Evolutionary conservation across 2,113 vertebrate species (phyloP).

Genomic region (Megaptera novaeangliae): DNA sequence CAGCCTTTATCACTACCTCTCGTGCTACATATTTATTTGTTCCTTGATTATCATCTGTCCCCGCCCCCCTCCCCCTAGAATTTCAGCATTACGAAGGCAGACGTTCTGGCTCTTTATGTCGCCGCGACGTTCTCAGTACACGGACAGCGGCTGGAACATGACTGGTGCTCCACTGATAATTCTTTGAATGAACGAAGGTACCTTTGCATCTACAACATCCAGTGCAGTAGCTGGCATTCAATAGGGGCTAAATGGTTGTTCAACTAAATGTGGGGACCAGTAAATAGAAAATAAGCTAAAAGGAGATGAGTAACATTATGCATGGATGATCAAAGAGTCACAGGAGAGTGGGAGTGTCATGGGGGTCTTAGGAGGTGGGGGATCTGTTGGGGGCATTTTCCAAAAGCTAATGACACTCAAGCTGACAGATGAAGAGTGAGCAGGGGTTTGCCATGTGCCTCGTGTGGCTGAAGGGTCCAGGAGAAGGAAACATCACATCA

Average conservation of each 20-base stretch:
- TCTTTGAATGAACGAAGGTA: neutral
- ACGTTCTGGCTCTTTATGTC: neutral
- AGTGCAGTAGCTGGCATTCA: neutral
- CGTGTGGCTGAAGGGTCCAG: fast-evolving
- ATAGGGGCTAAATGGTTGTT: neutral
- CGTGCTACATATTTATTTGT: fast-evolving
- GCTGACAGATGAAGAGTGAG: neutral
- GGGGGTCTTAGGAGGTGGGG: fast-evolving
- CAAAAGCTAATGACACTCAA: too few relatives aligned
- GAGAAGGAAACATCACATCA: fast-evolving
- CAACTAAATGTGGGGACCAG: neutral
- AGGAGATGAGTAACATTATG: fast-evolving
- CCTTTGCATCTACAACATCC: neutral
- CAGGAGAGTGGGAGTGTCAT: fast-evolving
- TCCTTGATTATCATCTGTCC: neutral
- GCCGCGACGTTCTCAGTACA: fast-evolving
- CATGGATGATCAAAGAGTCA: neutral
- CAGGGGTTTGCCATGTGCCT: neutral
- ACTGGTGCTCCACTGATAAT: neutral
- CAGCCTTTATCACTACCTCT: neutral
- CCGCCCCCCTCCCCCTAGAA: neutral
- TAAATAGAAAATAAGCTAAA: neutral
- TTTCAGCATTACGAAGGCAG: neutral
- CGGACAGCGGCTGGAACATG: neutral
- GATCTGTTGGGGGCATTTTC: neutral